Percentiles rank a stretch among this genome's conserved stretches.
Conservation (phyloP, 1,140 invertebrate genomes). For the Drosophila ananassae region DNA sequence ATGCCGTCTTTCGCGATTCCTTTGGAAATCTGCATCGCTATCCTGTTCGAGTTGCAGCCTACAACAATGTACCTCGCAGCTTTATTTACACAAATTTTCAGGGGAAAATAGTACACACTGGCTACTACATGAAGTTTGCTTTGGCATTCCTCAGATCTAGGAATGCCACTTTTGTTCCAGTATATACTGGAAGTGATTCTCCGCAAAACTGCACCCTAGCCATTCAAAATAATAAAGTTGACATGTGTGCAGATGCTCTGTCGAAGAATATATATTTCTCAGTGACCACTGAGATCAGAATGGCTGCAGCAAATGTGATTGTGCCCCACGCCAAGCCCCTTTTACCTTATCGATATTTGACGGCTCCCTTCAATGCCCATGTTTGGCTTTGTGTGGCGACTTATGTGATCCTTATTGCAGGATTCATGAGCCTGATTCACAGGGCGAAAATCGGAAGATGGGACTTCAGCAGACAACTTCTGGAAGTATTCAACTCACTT, state of each 20-base stretch:
- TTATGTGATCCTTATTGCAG: constrained; percentile 35
- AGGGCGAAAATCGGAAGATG: constrained; percentile 41
- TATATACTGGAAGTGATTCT: constrained; percentile 20
- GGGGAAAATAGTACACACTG: constrained; percentile 26
- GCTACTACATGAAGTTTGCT: constrained; percentile 54
- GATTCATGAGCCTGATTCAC: constrained; percentile 45
- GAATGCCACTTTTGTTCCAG: constrained; percentile 45
- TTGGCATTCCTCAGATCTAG: constrained; percentile 23
- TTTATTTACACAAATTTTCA: constrained; percentile 31
- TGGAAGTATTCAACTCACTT: constrained; percentile 57
- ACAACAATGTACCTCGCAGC: constrained; percentile 49
- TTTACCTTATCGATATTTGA: constrained; percentile 36
- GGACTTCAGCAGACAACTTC: constrained; percentile 49
- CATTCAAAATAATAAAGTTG: constrained; percentile 24
- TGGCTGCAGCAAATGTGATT: constrained; percentile 54
- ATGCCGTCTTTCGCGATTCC: neutral
- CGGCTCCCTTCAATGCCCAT: constrained; percentile 39
- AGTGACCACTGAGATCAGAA: constrained; percentile 21
- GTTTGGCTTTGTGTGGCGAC: constrained; percentile 46
- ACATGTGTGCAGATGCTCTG: constrained; percentile 57
- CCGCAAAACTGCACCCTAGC: constrained; percentile 39
- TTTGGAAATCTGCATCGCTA: constrained; percentile 22
- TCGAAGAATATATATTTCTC: constrained; percentile 22
- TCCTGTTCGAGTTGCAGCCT: constrained; percentile 46
- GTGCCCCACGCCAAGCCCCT: constrained; percentile 47